phyloP scores from a whole-genome alignment of 64 coral and sea anemone species.

The Montipora sp. region DNA sequence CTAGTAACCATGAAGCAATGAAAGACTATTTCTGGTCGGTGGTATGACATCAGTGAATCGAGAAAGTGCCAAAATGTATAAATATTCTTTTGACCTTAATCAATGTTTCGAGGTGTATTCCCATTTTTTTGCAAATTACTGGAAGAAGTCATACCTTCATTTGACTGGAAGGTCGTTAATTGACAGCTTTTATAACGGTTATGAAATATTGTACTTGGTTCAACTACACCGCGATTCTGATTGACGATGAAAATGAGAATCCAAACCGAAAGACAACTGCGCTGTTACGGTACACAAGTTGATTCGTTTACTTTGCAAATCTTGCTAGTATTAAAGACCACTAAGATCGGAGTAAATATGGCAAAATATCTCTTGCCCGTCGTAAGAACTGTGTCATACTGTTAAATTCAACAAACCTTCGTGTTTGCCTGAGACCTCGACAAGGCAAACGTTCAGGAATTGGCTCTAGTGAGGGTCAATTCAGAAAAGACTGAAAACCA shows the following conservation, averaged over 20 bases:
- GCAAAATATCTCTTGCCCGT: no score
- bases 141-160: neutral
- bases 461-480: no score
- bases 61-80: conserved; percentile 25
- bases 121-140: neutral
- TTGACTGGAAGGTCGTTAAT: neutral
- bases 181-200: neutral
- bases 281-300: no score
- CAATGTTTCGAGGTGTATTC: neutral
- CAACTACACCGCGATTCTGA: neutral
- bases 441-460: no score
- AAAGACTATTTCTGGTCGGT: neutral
- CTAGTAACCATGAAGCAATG: neutral
- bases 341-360: no score
- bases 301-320: no score
- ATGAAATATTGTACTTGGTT: neutral
- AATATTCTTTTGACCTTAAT: neutral
- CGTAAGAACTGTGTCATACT: no score
- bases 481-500: neutral
- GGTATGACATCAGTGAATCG: conserved; percentile 10
- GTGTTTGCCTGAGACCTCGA: no score
- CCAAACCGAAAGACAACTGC: no score
- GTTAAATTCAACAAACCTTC: no score
- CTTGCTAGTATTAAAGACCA: neutral
- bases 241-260: neutral